Base-by-base conservation (phyloP, 2,888 invertebrate genomes). In the Watsonalla cultraria region DNA sequence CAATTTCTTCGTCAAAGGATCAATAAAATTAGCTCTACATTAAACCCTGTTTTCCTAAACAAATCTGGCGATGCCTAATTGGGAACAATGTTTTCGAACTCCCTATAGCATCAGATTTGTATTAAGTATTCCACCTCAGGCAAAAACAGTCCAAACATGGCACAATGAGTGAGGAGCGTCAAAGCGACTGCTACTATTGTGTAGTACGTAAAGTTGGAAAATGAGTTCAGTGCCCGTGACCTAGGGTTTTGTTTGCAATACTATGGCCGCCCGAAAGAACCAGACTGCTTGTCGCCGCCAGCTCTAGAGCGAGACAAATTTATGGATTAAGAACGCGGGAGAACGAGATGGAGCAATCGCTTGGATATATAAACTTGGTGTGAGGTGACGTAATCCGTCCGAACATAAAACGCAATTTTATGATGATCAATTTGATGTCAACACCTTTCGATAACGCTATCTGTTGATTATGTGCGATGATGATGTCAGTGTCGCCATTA, bases 201-300 rank as follows among this genome's bases (percentile, higher is more conserved):
- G 48, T 60, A 49, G 58, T 56, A 60, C 57, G 61, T 61, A 60
- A 61, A 74, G 69, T 71, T 75, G 79, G 70, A 90, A 87, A 86
- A 86, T 84, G 75, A 78, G 80, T 84, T 80, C 84, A 87, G 78
- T 70, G 83, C 74, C 78, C 79, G 68, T 84, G 84, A 84, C 81
- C 81, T 86, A 87, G 85, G 84, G 88, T 86, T 87, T 84, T 76
- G 78, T 87, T 88, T 87, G 78, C 86, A 67, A 73, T 76, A 82
- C 74, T 72, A 70, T 79, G 75, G 76, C 73, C 78, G 85, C 65
- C 78, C 78, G 80, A 82, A 80, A 78, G 74, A 72, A 82, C 81
- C 90, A 90, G 90, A 90, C 90, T 78, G 90, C 90, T 80, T 90
- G 90, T 89, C 90, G 90, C 90, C 90, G 81, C 81, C 79, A 73